A percentile compares a stretch with the other conserved stretches of the same genome.
These are phyloP conservation scores for Hypothenemus hampei DNA, from an alignment of 1,140 invertebrate species.

Conservation along the genomic window DNA sequence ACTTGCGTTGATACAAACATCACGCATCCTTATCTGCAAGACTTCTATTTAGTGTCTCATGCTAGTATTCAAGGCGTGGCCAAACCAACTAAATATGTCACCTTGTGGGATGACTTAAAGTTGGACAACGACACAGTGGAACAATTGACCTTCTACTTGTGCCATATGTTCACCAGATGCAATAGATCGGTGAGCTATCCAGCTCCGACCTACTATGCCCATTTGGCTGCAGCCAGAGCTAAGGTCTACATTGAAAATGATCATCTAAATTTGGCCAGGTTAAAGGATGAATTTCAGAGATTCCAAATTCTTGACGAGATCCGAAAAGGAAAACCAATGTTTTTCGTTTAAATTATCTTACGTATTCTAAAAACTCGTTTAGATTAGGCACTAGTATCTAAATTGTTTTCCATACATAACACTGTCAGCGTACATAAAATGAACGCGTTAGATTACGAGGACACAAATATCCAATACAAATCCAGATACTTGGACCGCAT, in stretches of 20 bases:
- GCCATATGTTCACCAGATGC: constrained; percentile 85
- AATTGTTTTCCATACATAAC: no score
- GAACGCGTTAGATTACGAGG: no score
- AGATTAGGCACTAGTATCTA: no score
- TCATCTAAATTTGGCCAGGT: constrained; percentile 29
- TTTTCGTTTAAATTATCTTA: constrained; percentile 42
- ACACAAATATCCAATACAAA: no score
- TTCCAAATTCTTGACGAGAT: constrained; percentile 34
- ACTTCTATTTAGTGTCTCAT: constrained; percentile 76
- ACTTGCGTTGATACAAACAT: constrained; percentile 78
- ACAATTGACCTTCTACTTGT: constrained; percentile 77
- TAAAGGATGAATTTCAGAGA: constrained; percentile 26
- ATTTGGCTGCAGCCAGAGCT: constrained; percentile 81
- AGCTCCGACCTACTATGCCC: constrained; percentile 90
- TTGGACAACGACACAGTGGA: constrained; percentile 71
- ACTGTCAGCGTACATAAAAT: no score
- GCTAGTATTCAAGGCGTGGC: constrained; percentile 74
- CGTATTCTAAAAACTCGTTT: no score
- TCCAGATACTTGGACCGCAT: no score
- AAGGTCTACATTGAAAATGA: constrained; percentile 40
- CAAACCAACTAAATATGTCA: constrained; percentile 82
- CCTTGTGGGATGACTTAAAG: constrained; percentile 74
- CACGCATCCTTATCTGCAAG: constrained; percentile 72
- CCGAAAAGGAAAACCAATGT: constrained; percentile 38
- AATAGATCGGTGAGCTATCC: constrained; percentile 86